These are phyloP conservation scores for Eidolon helvum DNA, from an alignment of 2,113 vertebrate species.

Conservation along the genomic window DNA sequence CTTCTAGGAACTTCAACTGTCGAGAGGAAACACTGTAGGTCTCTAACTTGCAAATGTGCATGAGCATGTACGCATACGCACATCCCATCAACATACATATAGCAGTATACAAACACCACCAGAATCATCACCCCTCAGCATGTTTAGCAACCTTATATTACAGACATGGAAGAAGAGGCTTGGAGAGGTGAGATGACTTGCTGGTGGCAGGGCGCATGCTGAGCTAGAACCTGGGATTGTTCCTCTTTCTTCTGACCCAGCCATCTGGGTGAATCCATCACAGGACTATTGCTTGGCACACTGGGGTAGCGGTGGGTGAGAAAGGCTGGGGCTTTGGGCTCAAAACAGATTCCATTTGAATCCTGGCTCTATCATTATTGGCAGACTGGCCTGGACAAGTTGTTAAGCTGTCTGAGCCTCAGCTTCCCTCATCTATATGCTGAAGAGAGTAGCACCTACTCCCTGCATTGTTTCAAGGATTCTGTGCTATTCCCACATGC, in stretches of 20 bases:
- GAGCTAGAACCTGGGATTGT: not conserved
- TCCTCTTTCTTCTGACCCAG: not conserved
- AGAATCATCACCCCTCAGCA: not conserved
- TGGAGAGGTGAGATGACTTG: not conserved
- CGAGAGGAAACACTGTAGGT: not conserved
- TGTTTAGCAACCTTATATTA: not conserved
- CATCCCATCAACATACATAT: not conserved
- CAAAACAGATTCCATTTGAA: not conserved
- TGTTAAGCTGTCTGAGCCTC: not conserved
- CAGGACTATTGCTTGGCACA: not conserved
- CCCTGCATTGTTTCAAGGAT: not conserved
- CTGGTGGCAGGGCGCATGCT: rapidly evolving
- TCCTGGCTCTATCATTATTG: not conserved
- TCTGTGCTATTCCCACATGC: not conserved
- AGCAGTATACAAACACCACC: not conserved
- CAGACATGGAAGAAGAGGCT: not conserved
- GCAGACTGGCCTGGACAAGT: not conserved
- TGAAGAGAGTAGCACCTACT: not conserved
- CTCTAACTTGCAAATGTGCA: not conserved
- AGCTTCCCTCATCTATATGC: not conserved
- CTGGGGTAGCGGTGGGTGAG: not conserved
- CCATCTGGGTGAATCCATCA: not conserved
- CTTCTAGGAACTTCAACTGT: not conserved
- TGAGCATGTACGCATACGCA: rapidly evolving
- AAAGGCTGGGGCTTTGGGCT: not conserved